Percentiles rank a stretch among this genome's conserved stretches.
Evolutionary conservation across 2,797 vertebrate genomes (phyloP).

Genomic region (Oreochromis mossambicus): DNA sequence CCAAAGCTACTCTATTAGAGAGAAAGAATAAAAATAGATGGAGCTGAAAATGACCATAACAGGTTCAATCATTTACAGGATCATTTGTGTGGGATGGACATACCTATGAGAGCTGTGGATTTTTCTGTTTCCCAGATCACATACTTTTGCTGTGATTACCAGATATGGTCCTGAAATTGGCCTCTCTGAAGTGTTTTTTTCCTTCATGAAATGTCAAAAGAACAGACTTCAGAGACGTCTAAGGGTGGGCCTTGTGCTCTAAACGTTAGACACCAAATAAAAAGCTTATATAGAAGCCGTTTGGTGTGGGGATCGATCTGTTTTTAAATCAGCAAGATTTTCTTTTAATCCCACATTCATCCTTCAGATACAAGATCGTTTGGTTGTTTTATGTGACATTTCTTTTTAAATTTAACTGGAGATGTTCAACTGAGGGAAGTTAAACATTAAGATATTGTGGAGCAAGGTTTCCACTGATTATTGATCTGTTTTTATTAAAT

Average conservation of each 20-base stretch:
- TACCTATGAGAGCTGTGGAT: neutral
- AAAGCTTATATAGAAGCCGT: neutral
- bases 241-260: neutral
- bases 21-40: neutral
- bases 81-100: neutral
- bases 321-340: neutral
- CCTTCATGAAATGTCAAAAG: neutral
- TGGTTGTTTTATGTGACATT: neutral
- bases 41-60: neutral
- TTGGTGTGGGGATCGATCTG: neutral
- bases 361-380: fast-evolving
- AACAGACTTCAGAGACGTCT: neutral
- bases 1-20: neutral
- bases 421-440: neutral
- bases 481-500: neutral
- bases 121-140: neutral
- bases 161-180: neutral
- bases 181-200: neutral
- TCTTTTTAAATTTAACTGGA: neutral
- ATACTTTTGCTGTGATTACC: neutral
- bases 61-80: neutral
- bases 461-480: neutral
- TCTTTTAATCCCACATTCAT: neutral
- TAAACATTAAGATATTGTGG: neutral
- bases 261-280: neutral